Conservation (phyloP, 2,888 invertebrate species). For the Cetonia aurata region DNA sequence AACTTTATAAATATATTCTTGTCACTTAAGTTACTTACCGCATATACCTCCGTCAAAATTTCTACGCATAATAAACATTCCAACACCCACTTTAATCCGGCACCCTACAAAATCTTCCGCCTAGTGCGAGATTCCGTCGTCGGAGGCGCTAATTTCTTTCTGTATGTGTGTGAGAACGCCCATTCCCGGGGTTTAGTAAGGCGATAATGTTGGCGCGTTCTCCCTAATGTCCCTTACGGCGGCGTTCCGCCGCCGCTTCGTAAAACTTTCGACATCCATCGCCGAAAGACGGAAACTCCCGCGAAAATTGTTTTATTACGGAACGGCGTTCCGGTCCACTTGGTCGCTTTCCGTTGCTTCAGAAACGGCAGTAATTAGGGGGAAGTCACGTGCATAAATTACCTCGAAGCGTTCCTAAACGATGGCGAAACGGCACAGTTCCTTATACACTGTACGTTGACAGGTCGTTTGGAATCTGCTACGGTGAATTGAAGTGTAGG, state of each 20-base stretch:
- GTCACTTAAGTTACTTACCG: too few species aligned
- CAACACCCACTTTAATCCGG: not conserved
- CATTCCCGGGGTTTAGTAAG: not conserved
- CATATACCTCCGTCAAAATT: too few species aligned
- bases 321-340: slow-evolving; percentile 15
- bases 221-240: slow-evolving; percentile 18
- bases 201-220: slow-evolving; percentile 9
- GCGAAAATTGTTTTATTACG: slow-evolving; percentile 34
- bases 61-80: slow-evolving; percentile 6
- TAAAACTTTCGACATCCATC: slow-evolving; percentile 28
- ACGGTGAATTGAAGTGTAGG: slow-evolving; percentile 1
- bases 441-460: slow-evolving; percentile 23
- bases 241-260: not conserved
- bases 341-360: slow-evolving; percentile 4
- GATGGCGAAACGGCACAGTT: slow-evolving; percentile 1
- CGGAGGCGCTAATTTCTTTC: slow-evolving; percentile 13
- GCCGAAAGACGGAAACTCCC: slow-evolving; percentile 25
- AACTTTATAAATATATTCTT: too few species aligned
- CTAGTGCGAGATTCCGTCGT: slow-evolving; percentile 9
- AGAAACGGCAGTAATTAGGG: slow-evolving; percentile 20
- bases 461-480: slow-evolving; percentile 13
- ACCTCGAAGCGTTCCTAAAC: slow-evolving; percentile 26
- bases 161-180: not conserved
- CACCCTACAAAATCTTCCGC: not conserved
- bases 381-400: slow-evolving; percentile 37